Evolutionary conservation across 2,113 vertebrate genomes (phyloP).

Genomic region (Antechinus stuartii): DNA sequence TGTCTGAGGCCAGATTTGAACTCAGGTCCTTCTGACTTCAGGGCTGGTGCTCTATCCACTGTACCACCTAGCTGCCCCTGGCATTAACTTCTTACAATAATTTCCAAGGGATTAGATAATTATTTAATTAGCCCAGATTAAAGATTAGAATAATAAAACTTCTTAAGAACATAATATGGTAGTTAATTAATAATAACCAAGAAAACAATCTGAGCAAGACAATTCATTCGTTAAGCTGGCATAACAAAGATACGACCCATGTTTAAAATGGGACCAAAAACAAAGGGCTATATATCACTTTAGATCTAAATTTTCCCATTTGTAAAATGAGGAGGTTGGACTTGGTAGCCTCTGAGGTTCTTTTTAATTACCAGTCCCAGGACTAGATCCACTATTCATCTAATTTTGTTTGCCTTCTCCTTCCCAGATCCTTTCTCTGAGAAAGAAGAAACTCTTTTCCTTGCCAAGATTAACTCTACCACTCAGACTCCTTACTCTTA

Average conservation of each 20-base stretch:
- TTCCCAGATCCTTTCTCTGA: neutral
- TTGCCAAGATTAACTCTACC: neutral
- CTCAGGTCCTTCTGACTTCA: no score
- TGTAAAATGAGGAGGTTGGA: neutral
- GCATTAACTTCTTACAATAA: slow-evolving; percentile 28
- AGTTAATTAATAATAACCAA: neutral
- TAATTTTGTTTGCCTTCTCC: neutral
- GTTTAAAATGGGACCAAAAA: neutral
- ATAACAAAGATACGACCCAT: neutral
- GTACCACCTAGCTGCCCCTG: no score
- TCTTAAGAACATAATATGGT: neutral
- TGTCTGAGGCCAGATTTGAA: no score
- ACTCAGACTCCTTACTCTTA: neutral
- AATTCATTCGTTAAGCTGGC: neutral
- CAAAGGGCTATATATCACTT: neutral
- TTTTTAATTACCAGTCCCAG: neutral
- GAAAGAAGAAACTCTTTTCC: neutral
- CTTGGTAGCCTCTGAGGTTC: neutral
- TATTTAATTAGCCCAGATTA: slow-evolving; percentile 26
- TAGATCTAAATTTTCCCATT: neutral
- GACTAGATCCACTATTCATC: neutral
- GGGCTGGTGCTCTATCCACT: no score
- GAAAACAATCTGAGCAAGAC: neutral
- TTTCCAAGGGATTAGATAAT: neutral
- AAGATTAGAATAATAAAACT: neutral